Evolutionary conservation across 2,888 invertebrate genomes (phyloP).

Genomic region (Amaurobius ferox): DNA sequence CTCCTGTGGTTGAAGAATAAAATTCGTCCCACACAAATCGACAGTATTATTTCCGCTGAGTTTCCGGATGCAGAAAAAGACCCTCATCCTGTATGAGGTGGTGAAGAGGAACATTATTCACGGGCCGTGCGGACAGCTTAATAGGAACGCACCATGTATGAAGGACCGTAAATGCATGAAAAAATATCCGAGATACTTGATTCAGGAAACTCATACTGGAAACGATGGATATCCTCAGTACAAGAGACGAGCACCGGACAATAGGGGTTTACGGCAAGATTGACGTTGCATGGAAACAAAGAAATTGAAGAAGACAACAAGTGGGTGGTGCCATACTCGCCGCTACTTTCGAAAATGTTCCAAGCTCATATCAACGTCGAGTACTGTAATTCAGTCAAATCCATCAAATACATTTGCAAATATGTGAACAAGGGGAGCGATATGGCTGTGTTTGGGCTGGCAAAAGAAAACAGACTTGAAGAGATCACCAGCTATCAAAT

Average conservation of each 20-base stretch:
- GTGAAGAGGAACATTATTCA: background rate
- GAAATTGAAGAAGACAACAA: background rate
- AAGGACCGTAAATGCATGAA: slow-evolving; percentile 1
- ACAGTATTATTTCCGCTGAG: background rate
- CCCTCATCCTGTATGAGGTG: background rate
- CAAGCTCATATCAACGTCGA: slow-evolving; percentile 19
- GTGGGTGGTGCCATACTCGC: slow-evolving; percentile 10
- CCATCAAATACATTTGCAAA: too few relatives aligned
- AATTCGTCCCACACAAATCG: background rate
- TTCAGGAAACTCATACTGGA: slow-evolving; percentile 7
- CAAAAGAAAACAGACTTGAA: background rate
- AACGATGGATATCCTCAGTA: slow-evolving; percentile 30
- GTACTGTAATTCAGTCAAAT: too few relatives aligned
- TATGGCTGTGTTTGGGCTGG: too few relatives aligned
- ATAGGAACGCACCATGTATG: background rate
- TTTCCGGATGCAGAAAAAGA: background rate
- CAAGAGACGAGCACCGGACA: background rate
- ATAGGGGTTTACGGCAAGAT: too few relatives aligned
- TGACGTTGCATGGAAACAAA: too few relatives aligned
- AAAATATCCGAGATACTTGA: background rate
- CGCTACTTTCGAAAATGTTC: too few relatives aligned
- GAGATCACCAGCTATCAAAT: background rate
- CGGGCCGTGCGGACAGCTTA: background rate
- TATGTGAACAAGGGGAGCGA: too few relatives aligned
- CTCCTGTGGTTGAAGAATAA: background rate